Base-by-base conservation (phyloP, 2,888 invertebrate species). In the Nebria salina region DNA sequence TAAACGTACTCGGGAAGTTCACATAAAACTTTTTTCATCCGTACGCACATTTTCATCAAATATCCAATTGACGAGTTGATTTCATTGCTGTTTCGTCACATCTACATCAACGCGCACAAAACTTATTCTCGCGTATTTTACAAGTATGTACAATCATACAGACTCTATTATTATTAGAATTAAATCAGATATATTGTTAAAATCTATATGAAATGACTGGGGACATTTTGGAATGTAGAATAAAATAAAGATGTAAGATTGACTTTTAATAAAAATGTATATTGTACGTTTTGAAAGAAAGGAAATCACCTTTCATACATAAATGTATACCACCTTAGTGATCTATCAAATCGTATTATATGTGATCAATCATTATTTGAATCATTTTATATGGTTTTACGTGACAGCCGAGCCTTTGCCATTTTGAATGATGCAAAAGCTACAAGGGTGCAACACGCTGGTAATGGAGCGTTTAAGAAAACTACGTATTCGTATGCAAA, bases 281-380 rank as follows among this genome's bases (percentile, higher is more conserved):
- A 54, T 54, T 54, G 2, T 54, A 7, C 8, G 54, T 54, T 20
- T 20, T 54, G 13, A 54, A 54, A 54, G 54, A 54, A 54, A 54
- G 54, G 54, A 54, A 68, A 25, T 68, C 26, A 25, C 20, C 68
- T 26, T 68, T n/a, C n/a, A 6, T n/a, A 72, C 34, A 34, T 72
- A 34, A 72, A 72, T 34, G 20, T 72, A 25, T 72, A 15, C 34
- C 72, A 72, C 72, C 72, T 72, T 34, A 15, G 34, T 25, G n/a
- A 72, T 26, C 72, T n/a, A 72, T 72, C 72, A 72, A 68, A 25
- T 72, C 34, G 26, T 34, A 26, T 72, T 72, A 9, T 72, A 13
- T 34, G 72, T 72, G 72, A 72, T 72, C 72, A 72, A 72, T 72
- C 72, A 72, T 72, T 26, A 68, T 68, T 68, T 13, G n/a, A 68